Evolutionary conservation across 1,140 invertebrate genomes (phyloP).

Genomic region (Cataglyphis hispanica): DNA sequence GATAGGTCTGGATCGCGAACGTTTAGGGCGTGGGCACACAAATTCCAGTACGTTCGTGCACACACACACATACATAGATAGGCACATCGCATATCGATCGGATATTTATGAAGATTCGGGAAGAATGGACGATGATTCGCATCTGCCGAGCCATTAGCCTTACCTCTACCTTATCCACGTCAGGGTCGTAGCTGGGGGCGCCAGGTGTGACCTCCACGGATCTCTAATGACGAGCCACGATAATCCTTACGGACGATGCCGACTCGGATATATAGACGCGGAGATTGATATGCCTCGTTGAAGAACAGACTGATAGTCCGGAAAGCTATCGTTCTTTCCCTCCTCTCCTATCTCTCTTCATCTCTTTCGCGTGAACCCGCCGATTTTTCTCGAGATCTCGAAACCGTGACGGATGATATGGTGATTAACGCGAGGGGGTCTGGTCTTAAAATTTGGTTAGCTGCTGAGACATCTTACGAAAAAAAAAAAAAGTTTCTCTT

Average conservation of each 20-base stretch:
- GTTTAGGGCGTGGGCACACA: slow-evolving; percentile 45
- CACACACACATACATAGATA: neutral
- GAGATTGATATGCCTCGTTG: slow-evolving; percentile 71
- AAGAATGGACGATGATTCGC: slow-evolving; percentile 81
- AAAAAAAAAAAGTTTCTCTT: slow-evolving; percentile 13
- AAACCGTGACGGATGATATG: slow-evolving; percentile 49
- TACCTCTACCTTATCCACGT: slow-evolving; percentile 61
- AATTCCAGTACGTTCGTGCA: neutral
- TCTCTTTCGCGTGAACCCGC: slow-evolving; percentile 41
- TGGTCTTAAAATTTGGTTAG: slow-evolving; percentile 17
- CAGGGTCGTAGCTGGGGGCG: slow-evolving; percentile 78
- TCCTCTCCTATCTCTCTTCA: neutral
- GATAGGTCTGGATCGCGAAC: slow-evolving; percentile 23
- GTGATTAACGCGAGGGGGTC: slow-evolving; percentile 35
- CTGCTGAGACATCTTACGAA: slow-evolving; percentile 1
- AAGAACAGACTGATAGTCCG: slow-evolving; percentile 71
- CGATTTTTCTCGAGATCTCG: slow-evolving; percentile 73
- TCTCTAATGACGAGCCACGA: slow-evolving; percentile 81
- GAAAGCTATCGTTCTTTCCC: slow-evolving; percentile 48
- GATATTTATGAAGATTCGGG: slow-evolving; percentile 84
- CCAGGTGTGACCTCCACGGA: slow-evolving; percentile 84
- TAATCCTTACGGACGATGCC: slow-evolving; percentile 67
- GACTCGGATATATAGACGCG: slow-evolving; percentile 58
- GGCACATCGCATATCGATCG: slow-evolving; percentile 62
- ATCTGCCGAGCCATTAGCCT: slow-evolving; percentile 81